Percentiles rank a stretch among this genome's conserved stretches.
These are phyloP conservation scores for Eriosoma lanigerum DNA, from an alignment of 1,140 invertebrate species.

Conservation along the genomic window DNA sequence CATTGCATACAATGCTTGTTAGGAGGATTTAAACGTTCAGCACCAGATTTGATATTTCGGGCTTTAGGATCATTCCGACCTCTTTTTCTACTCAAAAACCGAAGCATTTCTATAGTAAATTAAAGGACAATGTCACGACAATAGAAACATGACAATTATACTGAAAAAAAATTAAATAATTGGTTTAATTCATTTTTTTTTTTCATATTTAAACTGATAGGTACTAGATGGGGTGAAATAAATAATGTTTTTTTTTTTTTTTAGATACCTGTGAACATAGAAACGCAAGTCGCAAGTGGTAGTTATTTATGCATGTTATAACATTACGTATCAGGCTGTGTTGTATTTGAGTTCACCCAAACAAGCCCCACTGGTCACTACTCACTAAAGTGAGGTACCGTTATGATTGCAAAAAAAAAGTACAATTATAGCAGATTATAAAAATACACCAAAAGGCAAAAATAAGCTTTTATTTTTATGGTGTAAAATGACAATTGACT, in stretches of 20 bases:
- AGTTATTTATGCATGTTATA: slow-evolving; percentile 14
- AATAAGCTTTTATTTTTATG: not conserved
- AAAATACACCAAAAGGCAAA: not conserved
- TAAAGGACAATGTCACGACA: not conserved
- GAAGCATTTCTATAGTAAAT: slow-evolving; percentile 67
- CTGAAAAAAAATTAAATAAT: slow-evolving; percentile 52
- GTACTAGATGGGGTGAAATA: not conserved
- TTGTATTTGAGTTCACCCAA: slow-evolving; percentile 41
- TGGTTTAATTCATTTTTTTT: not conserved
- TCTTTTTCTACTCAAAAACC: slow-evolving; percentile 80
- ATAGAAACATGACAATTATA: not conserved
- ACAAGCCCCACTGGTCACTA: slow-evolving; percentile 28
- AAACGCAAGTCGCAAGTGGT: slow-evolving; percentile 36
- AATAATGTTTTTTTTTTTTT: not conserved
- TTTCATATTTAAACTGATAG: not conserved
- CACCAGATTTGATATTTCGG: slow-evolving; percentile 63
- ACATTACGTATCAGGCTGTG: slow-evolving; percentile 24
- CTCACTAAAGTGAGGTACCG: slow-evolving; percentile 32
- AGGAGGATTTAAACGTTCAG: slow-evolving; percentile 62
- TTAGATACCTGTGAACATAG: not conserved
- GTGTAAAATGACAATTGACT: not conserved
- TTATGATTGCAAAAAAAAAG: slow-evolving; percentile 49
- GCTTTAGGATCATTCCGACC: slow-evolving; percentile 68
- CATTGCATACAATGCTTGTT: slow-evolving; percentile 85
- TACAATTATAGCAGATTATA: not conserved